phyloP scores from a whole-genome alignment of 2,888 invertebrate species.

The Epirrhoe alternata region DNA sequence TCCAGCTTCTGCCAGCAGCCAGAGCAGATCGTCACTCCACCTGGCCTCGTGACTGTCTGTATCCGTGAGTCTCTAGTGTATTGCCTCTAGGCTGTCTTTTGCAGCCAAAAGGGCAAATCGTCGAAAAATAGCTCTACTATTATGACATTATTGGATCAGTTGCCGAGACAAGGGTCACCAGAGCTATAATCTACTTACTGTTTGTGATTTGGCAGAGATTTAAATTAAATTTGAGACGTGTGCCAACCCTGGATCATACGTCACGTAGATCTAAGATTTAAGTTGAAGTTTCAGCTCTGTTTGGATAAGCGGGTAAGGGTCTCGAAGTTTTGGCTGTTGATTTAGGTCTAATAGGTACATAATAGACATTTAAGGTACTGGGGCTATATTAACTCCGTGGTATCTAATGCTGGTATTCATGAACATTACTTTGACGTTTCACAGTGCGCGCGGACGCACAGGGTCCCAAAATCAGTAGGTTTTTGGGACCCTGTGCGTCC shows the following conservation, averaged over 20 bases:
- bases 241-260: constrained; percentile 35
- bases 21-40: too few species aligned
- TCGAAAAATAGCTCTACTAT: neutral
- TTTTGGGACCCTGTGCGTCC: too few species aligned
- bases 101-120: neutral
- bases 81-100: neutral
- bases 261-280: constrained; percentile 32
- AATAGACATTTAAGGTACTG: constrained; percentile 15
- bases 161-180: constrained; percentile 44
- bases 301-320: constrained; percentile 22
- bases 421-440: too few species aligned
- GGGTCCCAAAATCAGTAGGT: too few species aligned
- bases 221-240: constrained; percentile 47
- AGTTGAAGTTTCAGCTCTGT: constrained; percentile 28
- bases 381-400: constrained; percentile 5
- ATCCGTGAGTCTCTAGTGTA: too few species aligned
- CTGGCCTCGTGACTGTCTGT: too few species aligned
- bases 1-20: too few species aligned
- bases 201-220: constrained; percentile 45
- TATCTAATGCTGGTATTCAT: too few species aligned
- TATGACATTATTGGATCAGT: constrained; percentile 26
- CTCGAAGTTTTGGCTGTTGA: constrained; percentile 22
- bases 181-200: constrained; percentile 44
- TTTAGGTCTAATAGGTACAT: constrained; percentile 30
- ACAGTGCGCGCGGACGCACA: too few species aligned